These are phyloP conservation scores for Agrilus biguttatus DNA, from an alignment of 2,888 invertebrate species.

Conservation along the genomic window DNA sequence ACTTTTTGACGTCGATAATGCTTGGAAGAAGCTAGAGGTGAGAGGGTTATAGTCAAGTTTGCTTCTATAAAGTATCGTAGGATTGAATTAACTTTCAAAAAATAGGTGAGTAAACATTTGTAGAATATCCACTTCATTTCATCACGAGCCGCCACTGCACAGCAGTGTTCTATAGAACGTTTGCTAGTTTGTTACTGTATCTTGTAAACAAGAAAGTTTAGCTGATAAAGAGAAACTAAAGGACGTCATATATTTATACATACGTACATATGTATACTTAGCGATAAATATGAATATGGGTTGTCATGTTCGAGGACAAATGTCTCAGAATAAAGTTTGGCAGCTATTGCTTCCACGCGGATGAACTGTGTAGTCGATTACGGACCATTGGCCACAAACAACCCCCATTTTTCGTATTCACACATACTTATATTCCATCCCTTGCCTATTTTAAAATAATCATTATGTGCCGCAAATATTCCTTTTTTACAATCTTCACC, in stretches of 20 bases:
- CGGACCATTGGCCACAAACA: constrained; percentile 12
- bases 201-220: neutral
- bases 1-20: too few relatives aligned
- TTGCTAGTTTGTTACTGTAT: neutral
- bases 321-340: constrained; percentile 29
- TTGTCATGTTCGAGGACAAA: constrained; percentile 13
- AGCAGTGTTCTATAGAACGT: too few relatives aligned
- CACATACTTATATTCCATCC: constrained; percentile 19
- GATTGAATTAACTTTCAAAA: too few relatives aligned
- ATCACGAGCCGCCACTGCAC: too few relatives aligned
- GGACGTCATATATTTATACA: neutral
- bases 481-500: too few relatives aligned
- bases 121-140: too few relatives aligned
- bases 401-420: constrained; percentile 17
- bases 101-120: too few relatives aligned
- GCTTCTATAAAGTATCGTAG: too few relatives aligned
- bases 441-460: constrained; percentile 5
- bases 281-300: too few relatives aligned
- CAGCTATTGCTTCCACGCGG: constrained; percentile 18
- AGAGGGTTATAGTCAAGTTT: too few relatives aligned
- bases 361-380: constrained; percentile 19
- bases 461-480: too few relatives aligned
- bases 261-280: neutral
- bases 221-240: neutral
- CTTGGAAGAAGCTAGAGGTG: too few relatives aligned